Base-by-base conservation (phyloP, 1,140 invertebrate genomes). In the Bacillus rossius region DNA sequence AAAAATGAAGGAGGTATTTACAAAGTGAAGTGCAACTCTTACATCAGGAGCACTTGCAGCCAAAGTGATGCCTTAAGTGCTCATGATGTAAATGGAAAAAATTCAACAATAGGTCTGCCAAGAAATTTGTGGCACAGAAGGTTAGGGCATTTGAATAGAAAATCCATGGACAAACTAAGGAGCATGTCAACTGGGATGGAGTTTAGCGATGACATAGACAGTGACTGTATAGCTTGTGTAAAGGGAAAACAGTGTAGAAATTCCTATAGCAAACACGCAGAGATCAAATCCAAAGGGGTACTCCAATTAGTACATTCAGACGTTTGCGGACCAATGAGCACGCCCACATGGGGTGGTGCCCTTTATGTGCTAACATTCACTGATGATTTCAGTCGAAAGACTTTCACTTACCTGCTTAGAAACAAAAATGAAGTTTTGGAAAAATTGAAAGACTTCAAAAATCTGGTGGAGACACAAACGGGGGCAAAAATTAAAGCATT, bases 251-350 rank as follows among this genome's bases (percentile, higher is more conserved):
- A 64, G 52, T 50, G 51, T 37, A 60, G 64, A 40, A 8, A 25
- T 0, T 54, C 64, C 1, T 69, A 72, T 42, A 51, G 26, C n/a
- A 51, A 16, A 22, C 59, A 53, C 7, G 50, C 47, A 50, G 42
- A 23, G 29, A 25, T 62, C 57, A 47, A 67, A 71, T 63, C 67
- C 71, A 14, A 69, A 70, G 41, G 60, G 72, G 67, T 70, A 10
- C 64, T 76, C 54, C 71, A 71, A 65, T 61, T 71, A 29, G 63
- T 75, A 14, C 69, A 72, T 64, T 73, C 68, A 10, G 72, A 77
- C 69, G 68, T 76, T 3, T 76, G 74, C 65, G 74, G 71, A 26
- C 70, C 71, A 55, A 75, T 77, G 67, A 38, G 64, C 10, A 55
- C 45, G 42, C 41, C 19, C 13, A 29, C 2, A 40, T 19, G 0